Percentiles rank a stretch among this genome's conserved stretches.
Conservation (phyloP, 2,797 vertebrate genomes). For the Schizopygopsis malacanthus region DNA sequence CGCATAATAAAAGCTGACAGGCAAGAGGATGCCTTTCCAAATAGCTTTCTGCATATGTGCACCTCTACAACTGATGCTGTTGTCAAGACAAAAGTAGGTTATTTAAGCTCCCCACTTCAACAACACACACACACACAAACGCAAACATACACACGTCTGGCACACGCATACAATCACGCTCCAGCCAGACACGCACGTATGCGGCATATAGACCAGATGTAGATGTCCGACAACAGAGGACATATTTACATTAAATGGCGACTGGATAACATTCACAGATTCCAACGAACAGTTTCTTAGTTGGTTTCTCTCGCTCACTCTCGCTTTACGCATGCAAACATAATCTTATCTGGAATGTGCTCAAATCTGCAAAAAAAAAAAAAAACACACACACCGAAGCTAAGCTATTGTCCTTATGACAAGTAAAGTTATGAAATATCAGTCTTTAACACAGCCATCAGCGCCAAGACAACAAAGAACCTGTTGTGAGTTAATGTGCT, state of each 20-base stretch:
- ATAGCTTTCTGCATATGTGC: constrained; percentile 99
- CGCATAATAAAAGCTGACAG: constrained; percentile 99
- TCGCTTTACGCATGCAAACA: constrained; percentile 41
- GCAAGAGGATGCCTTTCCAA: constrained; percentile 99
- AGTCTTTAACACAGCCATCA: constrained; percentile 57
- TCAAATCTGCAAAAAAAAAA: constrained; percentile 57
- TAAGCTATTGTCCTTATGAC: constrained; percentile 54
- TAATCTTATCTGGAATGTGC: constrained; percentile 71
- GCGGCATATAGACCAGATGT: constrained; percentile 56
- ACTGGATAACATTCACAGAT: constrained; percentile 75
- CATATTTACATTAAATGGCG: constrained; percentile 47
- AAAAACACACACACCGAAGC: constrained; percentile 54
- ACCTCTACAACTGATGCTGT: constrained; percentile 96
- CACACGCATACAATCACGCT: constrained; percentile 33
- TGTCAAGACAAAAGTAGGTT: constrained; percentile 99
- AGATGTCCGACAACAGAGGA: constrained; percentile 44
- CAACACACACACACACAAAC: constrained; percentile 71
- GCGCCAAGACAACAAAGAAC: constrained; percentile 54
- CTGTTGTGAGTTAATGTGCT: constrained; percentile 61
- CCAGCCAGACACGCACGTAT: constrained; percentile 23
- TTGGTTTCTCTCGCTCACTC: neutral
- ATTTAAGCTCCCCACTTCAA: constrained; percentile 91
- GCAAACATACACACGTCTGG: constrained; percentile 47
- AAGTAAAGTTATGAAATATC: constrained; percentile 64
- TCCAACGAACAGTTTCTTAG: constrained; percentile 47